Evolutionary conservation across 2,113 vertebrate species (phyloP).

Genomic region (Prionailurus bengalensis): DNA sequence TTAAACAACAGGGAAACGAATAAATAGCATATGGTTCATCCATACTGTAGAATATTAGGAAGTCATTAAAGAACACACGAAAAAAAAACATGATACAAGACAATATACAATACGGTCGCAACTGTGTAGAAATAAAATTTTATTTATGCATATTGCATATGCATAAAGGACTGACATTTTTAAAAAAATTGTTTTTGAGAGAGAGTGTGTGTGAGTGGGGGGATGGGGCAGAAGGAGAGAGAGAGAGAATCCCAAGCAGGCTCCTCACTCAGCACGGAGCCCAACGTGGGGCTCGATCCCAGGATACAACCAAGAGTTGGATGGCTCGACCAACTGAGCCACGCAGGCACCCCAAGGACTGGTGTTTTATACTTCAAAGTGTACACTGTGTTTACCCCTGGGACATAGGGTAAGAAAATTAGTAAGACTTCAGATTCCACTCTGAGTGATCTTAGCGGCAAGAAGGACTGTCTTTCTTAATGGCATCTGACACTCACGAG

Average conservation of each 20-base stretch:
- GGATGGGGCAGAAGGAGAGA: too few relatives aligned
- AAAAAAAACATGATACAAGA: not conserved
- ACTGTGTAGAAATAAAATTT: not conserved
- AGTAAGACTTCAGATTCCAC: not conserved
- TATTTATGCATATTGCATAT: not conserved
- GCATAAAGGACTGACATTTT: not conserved
- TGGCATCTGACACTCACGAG: not conserved
- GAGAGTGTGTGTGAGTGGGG: too few relatives aligned
- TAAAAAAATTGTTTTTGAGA: too few relatives aligned
- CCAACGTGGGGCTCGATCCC: too few relatives aligned
- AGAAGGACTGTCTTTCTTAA: conserved; percentile 26
- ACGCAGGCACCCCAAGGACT: not conserved
- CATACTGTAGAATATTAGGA: not conserved
- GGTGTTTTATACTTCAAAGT: not conserved
- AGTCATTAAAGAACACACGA: not conserved
- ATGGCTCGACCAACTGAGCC: too few relatives aligned
- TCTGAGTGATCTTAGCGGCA: not conserved
- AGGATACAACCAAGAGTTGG: too few relatives aligned
- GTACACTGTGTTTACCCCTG: not conserved
- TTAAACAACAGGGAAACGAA: conserved; percentile 37
- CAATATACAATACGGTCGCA: not conserved
- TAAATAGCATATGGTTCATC: conserved; percentile 53
- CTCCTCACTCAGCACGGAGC: too few relatives aligned
- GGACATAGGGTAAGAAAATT: not conserved
- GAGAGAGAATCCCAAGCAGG: too few relatives aligned